phyloP scores from a whole-genome alignment of 2,113 vertebrate genomes.

The Illadopsis cleaveri region DNA sequence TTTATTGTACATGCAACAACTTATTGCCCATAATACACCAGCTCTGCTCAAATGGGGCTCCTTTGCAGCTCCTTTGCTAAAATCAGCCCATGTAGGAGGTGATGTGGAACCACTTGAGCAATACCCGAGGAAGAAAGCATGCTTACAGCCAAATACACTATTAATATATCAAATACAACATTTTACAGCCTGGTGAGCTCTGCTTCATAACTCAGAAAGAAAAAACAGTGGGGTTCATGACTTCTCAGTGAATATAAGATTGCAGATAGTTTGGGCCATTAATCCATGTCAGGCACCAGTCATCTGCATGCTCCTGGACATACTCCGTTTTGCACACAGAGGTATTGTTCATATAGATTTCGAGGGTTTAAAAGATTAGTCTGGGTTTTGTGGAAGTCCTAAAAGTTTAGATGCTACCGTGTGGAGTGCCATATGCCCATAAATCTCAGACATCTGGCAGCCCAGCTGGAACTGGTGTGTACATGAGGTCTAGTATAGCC shows the following conservation, averaged over 20 bases:
- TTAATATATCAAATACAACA: neutral
- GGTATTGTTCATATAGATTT: neutral
- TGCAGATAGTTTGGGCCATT: neutral
- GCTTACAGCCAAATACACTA: neutral
- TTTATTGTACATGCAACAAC: neutral
- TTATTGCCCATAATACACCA: neutral
- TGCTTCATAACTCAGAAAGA: neutral
- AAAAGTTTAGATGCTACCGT: neutral
- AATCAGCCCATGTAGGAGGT: neutral
- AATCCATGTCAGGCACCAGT: neutral
- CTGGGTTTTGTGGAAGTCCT: neutral
- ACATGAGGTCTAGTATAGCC: neutral
- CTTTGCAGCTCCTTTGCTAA: neutral
- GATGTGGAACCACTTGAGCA: neutral
- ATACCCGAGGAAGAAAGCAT: neutral
- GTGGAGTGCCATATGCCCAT: constrained; percentile 23
- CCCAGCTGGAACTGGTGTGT: constrained; percentile 44
- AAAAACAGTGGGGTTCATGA: neutral
- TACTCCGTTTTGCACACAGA: neutral
- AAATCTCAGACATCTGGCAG: constrained; percentile 44
- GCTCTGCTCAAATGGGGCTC: neutral
- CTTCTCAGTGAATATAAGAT: neutral
- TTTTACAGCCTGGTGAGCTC: neutral
- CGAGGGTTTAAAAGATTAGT: constrained; percentile 17
- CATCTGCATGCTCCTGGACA: neutral